Conservation (phyloP, 2,113 vertebrate genomes). For the Oenanthe melanoleuca region DNA sequence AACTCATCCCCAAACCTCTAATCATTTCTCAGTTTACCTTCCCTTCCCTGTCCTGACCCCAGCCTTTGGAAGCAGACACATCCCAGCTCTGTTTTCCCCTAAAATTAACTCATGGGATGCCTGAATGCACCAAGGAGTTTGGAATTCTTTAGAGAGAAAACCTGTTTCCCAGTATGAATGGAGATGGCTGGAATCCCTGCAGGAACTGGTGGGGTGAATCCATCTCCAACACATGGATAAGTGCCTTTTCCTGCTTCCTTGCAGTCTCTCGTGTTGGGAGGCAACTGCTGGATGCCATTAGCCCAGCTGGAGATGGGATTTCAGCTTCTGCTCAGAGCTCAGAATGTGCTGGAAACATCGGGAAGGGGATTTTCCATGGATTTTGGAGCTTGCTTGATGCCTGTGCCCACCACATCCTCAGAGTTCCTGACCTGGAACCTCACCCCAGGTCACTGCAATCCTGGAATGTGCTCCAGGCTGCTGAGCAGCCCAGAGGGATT, state of each 20-base stretch:
- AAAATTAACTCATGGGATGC: background rate
- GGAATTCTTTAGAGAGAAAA: background rate
- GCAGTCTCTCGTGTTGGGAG: background rate
- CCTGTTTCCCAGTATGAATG: background rate
- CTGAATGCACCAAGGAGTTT: background rate
- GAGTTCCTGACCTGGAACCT: background rate
- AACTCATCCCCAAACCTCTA: background rate
- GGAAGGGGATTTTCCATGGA: background rate
- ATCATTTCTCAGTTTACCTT: background rate
- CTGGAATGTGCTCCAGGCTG: too few species aligned
- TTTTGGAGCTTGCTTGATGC: background rate
- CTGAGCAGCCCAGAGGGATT: background rate
- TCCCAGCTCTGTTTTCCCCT: background rate
- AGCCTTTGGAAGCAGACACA: background rate
- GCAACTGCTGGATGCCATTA: conserved; percentile 4
- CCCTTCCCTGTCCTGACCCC: background rate
- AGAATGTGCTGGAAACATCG: background rate
- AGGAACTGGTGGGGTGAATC: conserved; percentile 37
- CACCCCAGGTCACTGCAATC: rapidly evolving
- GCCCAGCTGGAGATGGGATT: conserved; percentile 22
- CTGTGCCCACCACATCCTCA: background rate
- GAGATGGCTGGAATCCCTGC: background rate
- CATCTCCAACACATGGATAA: background rate
- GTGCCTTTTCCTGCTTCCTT: conserved; percentile 13
- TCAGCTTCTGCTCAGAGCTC: background rate